Evolutionary conservation across 2,888 invertebrate genomes (phyloP), one percentile per base, ranked within the genome.

Genomic region (Mongoloraphidia duomilia): DNA sequence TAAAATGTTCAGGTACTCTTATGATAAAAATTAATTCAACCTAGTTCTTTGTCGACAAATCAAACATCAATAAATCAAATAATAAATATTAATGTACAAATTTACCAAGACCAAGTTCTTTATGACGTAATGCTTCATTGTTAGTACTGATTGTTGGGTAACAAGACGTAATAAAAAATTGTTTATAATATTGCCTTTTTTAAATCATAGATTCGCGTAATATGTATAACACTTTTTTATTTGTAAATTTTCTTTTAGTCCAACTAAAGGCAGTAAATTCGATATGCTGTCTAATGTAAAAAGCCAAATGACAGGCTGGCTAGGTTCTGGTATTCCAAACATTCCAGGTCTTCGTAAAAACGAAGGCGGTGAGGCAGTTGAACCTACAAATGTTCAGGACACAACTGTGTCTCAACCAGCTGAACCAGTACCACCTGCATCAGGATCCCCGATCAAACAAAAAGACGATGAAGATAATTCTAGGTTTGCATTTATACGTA

Each of bases 281-380:
- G 89, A 89, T 62, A 82, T 90, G 76, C 77, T 90, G 63, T 84
- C 86, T 58, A 89, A 87, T 61, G 89, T 89, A 51, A 89, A 89
- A 73, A 82, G 80, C 50, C 84, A 85, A 70, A 82, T 87, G 77
- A 81, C 80, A n/a, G 88, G 87, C 41, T 89, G 89, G 81, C 75
- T 89, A 50, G 83, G 84, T 52, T 79, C 83, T 43, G 82, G 87
- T 44, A 69, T 71, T 40, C 82, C 82, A 49, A 78, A 78, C 14
- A 82, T 82, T 54, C 84, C 86, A 8, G 87, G 86, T 52, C 71
- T 88, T 55, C 74, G 82, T 64, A 82, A 82, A 71, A 75, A 75
- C 57, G 80, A 79, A 54, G 62, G 58, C 33, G 63, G 63, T 26
- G 58, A 60, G 26, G 54, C 52, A 17, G 68, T 69, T 12, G 72